Base-by-base conservation (phyloP, 2,113 vertebrate species). In the Lepisosteus osseus region DNA sequence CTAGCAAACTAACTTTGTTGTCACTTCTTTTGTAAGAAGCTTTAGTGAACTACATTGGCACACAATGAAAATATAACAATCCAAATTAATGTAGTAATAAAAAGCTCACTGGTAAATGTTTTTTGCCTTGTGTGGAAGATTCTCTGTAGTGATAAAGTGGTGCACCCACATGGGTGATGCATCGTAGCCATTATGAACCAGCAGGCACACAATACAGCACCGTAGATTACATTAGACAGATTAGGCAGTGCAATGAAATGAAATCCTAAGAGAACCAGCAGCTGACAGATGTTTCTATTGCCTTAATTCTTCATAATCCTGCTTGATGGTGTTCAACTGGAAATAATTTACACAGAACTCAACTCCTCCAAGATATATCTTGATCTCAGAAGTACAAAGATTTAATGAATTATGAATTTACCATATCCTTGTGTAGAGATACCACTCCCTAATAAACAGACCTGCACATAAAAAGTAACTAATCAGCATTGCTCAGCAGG, bases 201-300 rank as follows among this genome's bases (percentile, higher is more conserved):
- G 29, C 29, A 29, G 29, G 1, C 29, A 29, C 29, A 29, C 29
- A 29, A 29, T 29, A 14, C n/a, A 61, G 7, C 12, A 12, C 13
- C 3, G n/a, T 3, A 42, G 17, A 67, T 55, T 63, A 2, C 51
- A 29, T 40, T 68, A 40, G 13, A 7, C 51, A 68, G 12, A 7
- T 29, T 13, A 65, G 7, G 29, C 9, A 17, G 12, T 65, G 13
- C 63, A 57, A 55, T 3, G 40, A 6, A 68, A 12, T 69, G 45
- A n/a, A 54, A 67, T 14, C 65, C 15, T 2, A 14, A 57, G 72
- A 40, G 11, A 11, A 3, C 29, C 17, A 43, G 15, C 47, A 54
- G 8, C 11, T 68, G 54, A 66, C 44, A 51, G 42, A 61, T 71
- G 56, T 59, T 75, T 67, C 13, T 15, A 62, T 74, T 75, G 62